Conservation (phyloP, 2,113 vertebrate species). For the Cephalopterus ornatus region DNA sequence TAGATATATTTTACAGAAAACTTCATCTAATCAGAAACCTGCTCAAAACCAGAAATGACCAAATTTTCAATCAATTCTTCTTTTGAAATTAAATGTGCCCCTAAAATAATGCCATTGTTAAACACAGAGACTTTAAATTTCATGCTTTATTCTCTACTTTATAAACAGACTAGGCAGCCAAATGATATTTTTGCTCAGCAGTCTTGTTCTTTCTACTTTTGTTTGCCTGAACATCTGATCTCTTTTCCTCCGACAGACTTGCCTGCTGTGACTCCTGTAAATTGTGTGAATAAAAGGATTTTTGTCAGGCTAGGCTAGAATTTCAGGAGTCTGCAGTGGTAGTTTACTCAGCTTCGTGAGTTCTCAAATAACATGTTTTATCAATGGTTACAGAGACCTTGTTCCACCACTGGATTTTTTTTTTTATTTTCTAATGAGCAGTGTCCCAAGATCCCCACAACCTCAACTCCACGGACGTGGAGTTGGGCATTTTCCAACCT, state of each 20-base stretch:
- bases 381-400: not conserved
- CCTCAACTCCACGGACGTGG: not conserved
- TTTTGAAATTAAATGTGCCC: constrained; percentile 1
- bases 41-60: accelerated
- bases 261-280: constrained; percentile 45
- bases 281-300: constrained; percentile 53
- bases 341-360: constrained; percentile 2
- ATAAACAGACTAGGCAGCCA: not conserved
- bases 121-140: constrained; percentile 29
- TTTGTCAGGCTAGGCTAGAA: constrained; percentile 6
- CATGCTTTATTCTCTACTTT: constrained; percentile 8
- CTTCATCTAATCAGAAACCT: not conserved
- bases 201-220: not conserved
- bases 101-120: constrained; percentile 37
- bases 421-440: not conserved
- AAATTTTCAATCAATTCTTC: not conserved
- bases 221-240: not conserved
- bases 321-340: constrained; percentile 15
- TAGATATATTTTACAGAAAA: not conserved
- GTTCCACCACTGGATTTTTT: not conserved
- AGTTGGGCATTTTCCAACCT: not conserved
- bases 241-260: not conserved
- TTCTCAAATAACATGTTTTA: constrained; percentile 12
- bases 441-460: not conserved
- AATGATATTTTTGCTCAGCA: not conserved